Percentiles rank a stretch among this genome's conserved stretches.
Evolutionary conservation across 2,888 invertebrate species (phyloP).

Genomic region (Mesoligia furuncula): DNA sequence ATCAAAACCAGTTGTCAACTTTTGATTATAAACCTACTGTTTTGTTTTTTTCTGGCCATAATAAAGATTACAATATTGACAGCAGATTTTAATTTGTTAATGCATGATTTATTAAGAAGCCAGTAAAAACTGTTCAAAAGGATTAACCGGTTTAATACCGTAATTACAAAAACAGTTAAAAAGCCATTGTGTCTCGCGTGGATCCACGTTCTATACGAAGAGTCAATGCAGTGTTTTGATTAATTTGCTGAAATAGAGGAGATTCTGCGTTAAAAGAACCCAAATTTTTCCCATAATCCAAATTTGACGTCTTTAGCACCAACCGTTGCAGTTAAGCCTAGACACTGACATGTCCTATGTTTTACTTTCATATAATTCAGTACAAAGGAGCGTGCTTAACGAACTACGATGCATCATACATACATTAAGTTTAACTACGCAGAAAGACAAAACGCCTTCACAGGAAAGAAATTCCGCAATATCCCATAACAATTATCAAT

Average conservation of each 20-base stretch:
- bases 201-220: too few relatives aligned
- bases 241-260: neutral
- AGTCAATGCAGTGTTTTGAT: neutral
- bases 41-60: constrained; percentile 2
- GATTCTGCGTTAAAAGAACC: neutral
- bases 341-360: constrained; percentile 2
- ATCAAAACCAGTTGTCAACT: constrained; percentile 35
- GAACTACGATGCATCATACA: constrained; percentile 50
- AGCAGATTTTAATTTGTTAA: neutral
- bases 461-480: constrained; percentile 63
- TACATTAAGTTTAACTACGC: constrained; percentile 60
- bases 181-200: too few relatives aligned
- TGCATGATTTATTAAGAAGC: neutral
- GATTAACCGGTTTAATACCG: too few relatives aligned
- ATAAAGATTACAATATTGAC: neutral
- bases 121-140: neutral
- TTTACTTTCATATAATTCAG: constrained; percentile 30
- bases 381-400: constrained; percentile 37
- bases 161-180: too few relatives aligned
- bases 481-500: constrained; percentile 66
- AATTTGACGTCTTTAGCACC: neutral
- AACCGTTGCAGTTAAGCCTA: neutral
- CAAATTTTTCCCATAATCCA: neutral
- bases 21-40: constrained; percentile 25
- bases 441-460: constrained; percentile 59